These are phyloP conservation scores for Lepidocyrtoides sp. DNA, from an alignment of 2,888 invertebrate species.

Conservation along the genomic window DNA sequence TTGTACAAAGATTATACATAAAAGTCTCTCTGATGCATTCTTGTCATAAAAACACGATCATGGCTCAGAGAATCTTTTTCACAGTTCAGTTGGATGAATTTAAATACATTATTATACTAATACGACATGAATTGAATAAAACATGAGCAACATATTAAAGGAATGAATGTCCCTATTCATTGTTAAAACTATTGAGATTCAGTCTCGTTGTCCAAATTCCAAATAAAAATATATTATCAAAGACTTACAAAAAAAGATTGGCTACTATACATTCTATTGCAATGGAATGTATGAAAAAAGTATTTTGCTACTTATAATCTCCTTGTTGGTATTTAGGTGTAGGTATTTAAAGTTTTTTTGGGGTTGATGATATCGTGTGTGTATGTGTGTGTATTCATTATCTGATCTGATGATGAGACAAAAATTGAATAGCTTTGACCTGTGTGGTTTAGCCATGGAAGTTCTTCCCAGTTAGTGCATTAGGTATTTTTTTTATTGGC, in stretches of 20 bases:
- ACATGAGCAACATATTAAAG: constrained; percentile 19
- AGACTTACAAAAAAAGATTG: neutral
- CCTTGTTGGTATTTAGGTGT: constrained; percentile 20
- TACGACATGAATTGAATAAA: constrained; percentile 46
- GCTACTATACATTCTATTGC: neutral
- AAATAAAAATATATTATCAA: no score
- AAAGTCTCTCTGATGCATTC: constrained; percentile 14
- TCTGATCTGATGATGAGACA: constrained; percentile 2
- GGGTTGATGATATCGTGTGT: neutral
- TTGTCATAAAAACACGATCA: constrained; percentile 23
- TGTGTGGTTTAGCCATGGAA: constrained; percentile 24
- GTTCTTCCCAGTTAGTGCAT: neutral
- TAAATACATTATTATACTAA: neutral
- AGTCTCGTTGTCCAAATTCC: neutral
- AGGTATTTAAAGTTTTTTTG: constrained; percentile 13
- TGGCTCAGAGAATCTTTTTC: constrained; percentile 17
- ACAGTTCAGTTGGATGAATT: constrained; percentile 3
- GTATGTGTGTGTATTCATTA: no score
- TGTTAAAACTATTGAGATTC: neutral
- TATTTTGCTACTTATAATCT: constrained; percentile 37
- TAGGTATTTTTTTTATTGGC: neutral
- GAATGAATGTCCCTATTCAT: neutral
- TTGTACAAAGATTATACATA: constrained; percentile 20
- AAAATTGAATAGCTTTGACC: constrained; percentile 38
- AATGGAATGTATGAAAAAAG: constrained; percentile 50